A percentile compares a stretch with the other conserved stretches of the same genome.
phyloP scores from a whole-genome alignment of 1,140 invertebrate species.

The Nasonia giraulti region DNA sequence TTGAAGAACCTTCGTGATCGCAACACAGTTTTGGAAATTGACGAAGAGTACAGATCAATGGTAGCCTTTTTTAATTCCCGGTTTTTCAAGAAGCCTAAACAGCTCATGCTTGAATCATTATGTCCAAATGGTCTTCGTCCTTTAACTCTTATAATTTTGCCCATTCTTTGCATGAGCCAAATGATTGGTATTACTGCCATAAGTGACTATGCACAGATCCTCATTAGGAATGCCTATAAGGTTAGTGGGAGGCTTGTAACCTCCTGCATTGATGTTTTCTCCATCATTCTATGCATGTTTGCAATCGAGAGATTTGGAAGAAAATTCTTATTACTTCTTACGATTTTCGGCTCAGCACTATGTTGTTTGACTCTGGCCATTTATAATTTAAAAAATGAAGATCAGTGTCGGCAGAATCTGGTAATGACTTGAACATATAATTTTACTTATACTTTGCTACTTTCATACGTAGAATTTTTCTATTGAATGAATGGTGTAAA shows the following conservation, averaged over 20 bases:
- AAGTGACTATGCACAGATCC: conserved; percentile 39
- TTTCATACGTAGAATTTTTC: neutral
- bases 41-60: conserved; percentile 54
- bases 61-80: conserved; percentile 48
- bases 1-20: conserved; percentile 49
- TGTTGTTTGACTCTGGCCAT: conserved; percentile 52
- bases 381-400: conserved; percentile 22
- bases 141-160: conserved; percentile 32
- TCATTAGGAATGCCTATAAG: conserved; percentile 2
- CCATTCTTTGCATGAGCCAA: conserved; percentile 51
- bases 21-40: conserved; percentile 50
- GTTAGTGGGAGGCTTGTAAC: neutral
- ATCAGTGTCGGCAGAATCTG: neutral
- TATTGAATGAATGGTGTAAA: neutral
- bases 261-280: conserved; percentile 37
- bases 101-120: conserved; percentile 10
- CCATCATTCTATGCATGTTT: conserved; percentile 44
- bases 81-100: neutral
- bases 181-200: conserved; percentile 54
- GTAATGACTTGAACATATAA: neutral
- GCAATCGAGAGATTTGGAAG: conserved; percentile 51
- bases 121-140: conserved; percentile 27
- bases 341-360: conserved; percentile 47
- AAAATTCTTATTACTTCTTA: conserved; percentile 45
- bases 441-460: neutral